Evolutionary conservation across 2,888 invertebrate genomes (phyloP).

Genomic region (Lasioglossum malachurum): DNA sequence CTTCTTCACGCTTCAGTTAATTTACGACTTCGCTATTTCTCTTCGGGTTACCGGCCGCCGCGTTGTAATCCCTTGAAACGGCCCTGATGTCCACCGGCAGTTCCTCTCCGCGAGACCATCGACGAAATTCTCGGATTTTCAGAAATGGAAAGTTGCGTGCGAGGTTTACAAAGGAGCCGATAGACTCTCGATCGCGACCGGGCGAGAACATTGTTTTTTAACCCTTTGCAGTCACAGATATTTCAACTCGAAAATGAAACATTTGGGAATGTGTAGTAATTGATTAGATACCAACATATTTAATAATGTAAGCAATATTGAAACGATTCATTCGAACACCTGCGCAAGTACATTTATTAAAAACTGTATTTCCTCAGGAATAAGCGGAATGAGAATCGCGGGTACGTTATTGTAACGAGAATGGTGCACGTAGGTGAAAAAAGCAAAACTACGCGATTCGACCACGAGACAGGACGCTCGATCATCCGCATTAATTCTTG

Average conservation of each 20-base stretch:
- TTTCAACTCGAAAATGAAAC: too few relatives aligned
- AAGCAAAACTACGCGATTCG: neutral
- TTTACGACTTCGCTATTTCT: conserved; percentile 8
- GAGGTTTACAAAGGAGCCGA: neutral
- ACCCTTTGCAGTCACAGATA: too few relatives aligned
- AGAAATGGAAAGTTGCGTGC: neutral
- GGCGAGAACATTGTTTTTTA: too few relatives aligned
- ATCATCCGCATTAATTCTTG: neutral
- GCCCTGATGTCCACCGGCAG: neutral
- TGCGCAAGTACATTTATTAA: neutral
- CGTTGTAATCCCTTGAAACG: conserved; percentile 15
- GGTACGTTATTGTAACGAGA: neutral
- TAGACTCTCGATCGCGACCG: neutral
- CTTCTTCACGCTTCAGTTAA: conserved; percentile 19
- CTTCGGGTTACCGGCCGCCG: conserved; percentile 1
- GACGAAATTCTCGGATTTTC: neutral
- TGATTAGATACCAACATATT: too few relatives aligned
- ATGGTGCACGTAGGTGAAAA: neutral
- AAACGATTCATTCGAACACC: neutral
- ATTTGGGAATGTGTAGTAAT: too few relatives aligned
- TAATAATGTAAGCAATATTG: too few relatives aligned
- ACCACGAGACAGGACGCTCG: neutral
- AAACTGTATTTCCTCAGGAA: neutral
- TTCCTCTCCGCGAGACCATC: neutral
- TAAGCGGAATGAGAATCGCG: neutral